Base-by-base conservation (phyloP, 1,140 invertebrate genomes). In the Monomorium pharaonis region DNA sequence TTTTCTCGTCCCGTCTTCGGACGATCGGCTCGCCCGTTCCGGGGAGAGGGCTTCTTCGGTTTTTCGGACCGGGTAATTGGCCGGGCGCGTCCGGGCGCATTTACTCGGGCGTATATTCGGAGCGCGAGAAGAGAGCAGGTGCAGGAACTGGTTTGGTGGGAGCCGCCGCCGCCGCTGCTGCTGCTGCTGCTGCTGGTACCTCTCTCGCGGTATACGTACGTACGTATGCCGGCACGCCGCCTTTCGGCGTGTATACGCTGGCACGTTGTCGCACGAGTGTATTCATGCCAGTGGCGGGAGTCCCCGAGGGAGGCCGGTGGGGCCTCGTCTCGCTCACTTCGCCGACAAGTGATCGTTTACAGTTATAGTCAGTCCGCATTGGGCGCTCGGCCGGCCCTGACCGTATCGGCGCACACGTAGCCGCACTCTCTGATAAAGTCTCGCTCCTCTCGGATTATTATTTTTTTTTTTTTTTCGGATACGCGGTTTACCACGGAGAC, bases 351-450 rank as follows among this genome's bases (percentile, higher is more conserved):
- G 94, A 94, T 94, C 92, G 93, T 95, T 94, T 95, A 95, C 94
- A 95, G 94, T 95, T 95, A 95, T 95, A 95, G 94, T 95, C 94
- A 95, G 94, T 95, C 94, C 94, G 94, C 92, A 94, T 94, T 94
- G 94, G 93, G 94, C 94, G 94, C 91, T 95, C 93, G 94, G 92
- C 94, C 93, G 94, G 93, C 93, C 93, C 93, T 93, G 93, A 94
- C 91, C 88, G 27, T 37, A 83, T 72, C 78, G 24, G 67, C 33
- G 30, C 14, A 14, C 49, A 30, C 65, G 58, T 37, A 81, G 42
- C n/a, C 72, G 60, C 18, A n/a, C n/a, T n/a, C n/a, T n/a, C n/a
- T 63, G 65, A 83, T 83, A 58, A 47, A 63, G 47, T 63, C 42
- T 27, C 74, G 24, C 49, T 49, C 62, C 30, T n/a, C 30, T 24